Base-by-base conservation (phyloP, 2,113 vertebrate genomes). In the Hystrix brachyura region DNA sequence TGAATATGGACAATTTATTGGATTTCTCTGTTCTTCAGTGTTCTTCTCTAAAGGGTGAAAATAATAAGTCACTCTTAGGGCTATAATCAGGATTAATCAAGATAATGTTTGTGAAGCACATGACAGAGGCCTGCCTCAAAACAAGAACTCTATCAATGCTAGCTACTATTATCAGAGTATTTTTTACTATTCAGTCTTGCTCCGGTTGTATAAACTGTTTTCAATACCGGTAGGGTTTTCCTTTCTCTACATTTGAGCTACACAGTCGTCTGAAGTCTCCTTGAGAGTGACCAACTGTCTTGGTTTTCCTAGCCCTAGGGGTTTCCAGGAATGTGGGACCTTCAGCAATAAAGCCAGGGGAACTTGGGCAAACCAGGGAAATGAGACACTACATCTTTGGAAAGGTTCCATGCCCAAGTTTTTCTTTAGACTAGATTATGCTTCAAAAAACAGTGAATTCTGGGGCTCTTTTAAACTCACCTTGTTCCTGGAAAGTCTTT, bases 401-500 rank as follows among this genome's bases (percentile, higher is more conserved):
- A 85, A 93, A 71, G 11, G 23, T 88, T 78, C 46, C 74, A 51
- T 78, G 6, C 48, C 14, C 46, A 51, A 51, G 25, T 51, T 96
- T 60, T 74, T 96, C n/a, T 83, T 71, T 46, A 90, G 48, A 32
- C 34, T 90, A 87, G n/a, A 43, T 43, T 87, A 43, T 29, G 8
- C 71, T 90, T 92, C 5, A 65, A 86, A 95, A 87, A 81, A 32
- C 3, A 85, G 57, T n/a, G n/a, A 46, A 51, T 90, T 78, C 34
- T 62, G 57, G 87, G 21, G 55, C 23, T 80, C 25, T 90, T 64
- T 93, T 62, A 94, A 96, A 96, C 69, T 57, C 9, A 90, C 23
- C 18, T 86, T 87, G 10, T 91, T 95, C 95, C 74, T 96, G 81
- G 48, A 88, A 98, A 97, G 69, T 62, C 87, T 91, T 94, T 90